Conservation (phyloP, 2,113 vertebrate species). For the Fregata magnificens region DNA sequence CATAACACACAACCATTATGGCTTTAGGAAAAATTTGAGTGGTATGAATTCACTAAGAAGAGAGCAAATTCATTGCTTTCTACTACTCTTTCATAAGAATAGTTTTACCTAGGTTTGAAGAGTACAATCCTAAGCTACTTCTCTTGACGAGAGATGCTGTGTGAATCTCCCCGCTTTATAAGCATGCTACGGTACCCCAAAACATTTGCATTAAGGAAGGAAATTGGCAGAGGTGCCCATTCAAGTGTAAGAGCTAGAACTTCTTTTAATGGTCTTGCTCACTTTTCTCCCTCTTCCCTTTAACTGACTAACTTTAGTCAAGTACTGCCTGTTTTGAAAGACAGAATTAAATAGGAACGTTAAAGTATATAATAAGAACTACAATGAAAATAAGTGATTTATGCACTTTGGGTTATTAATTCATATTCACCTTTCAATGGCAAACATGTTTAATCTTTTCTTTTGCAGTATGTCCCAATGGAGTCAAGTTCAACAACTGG, state of each 20-base stretch:
- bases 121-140: neutral
- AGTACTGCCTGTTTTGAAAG: neutral
- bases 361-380: neutral
- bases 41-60: neutral
- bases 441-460: neutral
- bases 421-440: neutral
- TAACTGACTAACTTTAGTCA: neutral
- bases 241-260: neutral
- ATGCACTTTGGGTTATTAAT: neutral
- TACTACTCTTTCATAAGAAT: neutral
- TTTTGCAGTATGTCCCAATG: conserved; percentile 92
- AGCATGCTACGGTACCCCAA: neutral
- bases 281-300: neutral
- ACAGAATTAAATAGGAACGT: neutral
- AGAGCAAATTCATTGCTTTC: neutral
- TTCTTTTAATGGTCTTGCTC: neutral
- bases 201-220: neutral
- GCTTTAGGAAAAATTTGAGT: neutral
- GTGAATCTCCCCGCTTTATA: neutral
- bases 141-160: neutral
- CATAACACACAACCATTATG: neutral
- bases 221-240: neutral
- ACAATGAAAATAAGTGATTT: neutral
- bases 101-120: neutral
- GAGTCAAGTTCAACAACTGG: conserved; percentile 95